Base-by-base conservation (phyloP, 2,888 invertebrate genomes). In the Gymnosoma rotundatum region DNA sequence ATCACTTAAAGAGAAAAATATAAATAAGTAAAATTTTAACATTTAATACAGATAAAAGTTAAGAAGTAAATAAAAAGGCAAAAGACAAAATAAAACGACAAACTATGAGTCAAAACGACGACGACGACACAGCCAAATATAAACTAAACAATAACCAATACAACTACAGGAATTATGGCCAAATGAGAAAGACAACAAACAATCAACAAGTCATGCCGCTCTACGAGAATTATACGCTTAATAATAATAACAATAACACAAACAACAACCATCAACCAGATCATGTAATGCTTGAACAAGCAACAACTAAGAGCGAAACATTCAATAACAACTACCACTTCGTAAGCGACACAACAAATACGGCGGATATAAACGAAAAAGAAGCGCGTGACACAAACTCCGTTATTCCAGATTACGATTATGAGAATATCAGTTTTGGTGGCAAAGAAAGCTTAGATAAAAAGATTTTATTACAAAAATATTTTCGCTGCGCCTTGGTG, bases 391-490 rank as follows among this genome's bases (percentile, higher is more conserved):
- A 36, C 9, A 64, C 1, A 45, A 20, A 58, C 7, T 50, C 58
- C 0, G 8, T 48, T n/a, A 38, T 14, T 0, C 0, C 36, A 21
- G 50, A 76, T 10, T 63, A 70, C 48, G 74, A 84, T 48, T 88
- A 89, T 83, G 89, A 90, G 50, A 90, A 88, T 86, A 78, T 88
- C 32, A 78, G 67, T 61, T 80, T 86, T 20, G 20, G 66, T 7
- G 36, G 20, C 32, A 80, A 80, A 61, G 61, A 78, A 18, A 16
- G 32, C n/a, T 67, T 83, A 25, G 87, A 76, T 50, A 87, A 88
- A 73, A 80, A 80, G 18, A n/a, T 87, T n/a, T 86, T 90, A 78
- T 86, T 91, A 72, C 88, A 89, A 73, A 90, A 90, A 75, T 91
- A 89, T 83, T 90, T 91, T 86, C 89, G 88, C 38, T 89, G 88